These are phyloP conservation scores for Arctopsyche grandis DNA, from an alignment of 1,140 invertebrate genomes.

Conservation along the genomic window DNA sequence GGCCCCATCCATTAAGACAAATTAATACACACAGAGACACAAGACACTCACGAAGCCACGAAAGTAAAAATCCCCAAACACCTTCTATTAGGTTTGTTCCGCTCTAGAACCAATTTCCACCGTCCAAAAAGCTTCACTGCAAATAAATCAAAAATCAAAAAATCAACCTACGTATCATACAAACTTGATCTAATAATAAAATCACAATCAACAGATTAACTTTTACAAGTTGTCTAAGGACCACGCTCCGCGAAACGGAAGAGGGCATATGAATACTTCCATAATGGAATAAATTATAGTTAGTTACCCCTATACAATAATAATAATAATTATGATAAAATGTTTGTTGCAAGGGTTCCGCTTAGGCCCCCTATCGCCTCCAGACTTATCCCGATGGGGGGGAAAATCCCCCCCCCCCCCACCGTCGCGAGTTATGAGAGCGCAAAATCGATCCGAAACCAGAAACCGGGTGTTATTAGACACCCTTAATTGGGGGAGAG, in stretches of 20 bases:
- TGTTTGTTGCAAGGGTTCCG: background rate
- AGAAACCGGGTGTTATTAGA: constrained; percentile 25
- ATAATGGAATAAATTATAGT: constrained; percentile 5
- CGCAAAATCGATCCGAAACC: constrained; percentile 23
- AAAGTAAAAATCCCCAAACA: no score
- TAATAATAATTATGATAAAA: background rate
- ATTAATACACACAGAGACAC: no score
- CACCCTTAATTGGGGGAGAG: constrained; percentile 31
- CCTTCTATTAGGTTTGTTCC: no score
- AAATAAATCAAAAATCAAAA: no score
- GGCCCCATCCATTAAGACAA: no score
- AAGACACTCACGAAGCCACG: no score
- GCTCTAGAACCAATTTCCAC: no score
- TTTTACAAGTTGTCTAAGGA: background rate
- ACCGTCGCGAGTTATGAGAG: constrained; percentile 7
- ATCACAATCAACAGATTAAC: background rate
- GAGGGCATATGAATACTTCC: background rate
- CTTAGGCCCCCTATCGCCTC: no score
- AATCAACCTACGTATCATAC: no score
- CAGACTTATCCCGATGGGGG: no score
- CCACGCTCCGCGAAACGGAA: background rate
- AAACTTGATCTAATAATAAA: background rate
- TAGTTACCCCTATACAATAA: background rate
- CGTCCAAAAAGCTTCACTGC: no score
- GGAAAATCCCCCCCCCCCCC: no score